Evolutionary conservation across 2,888 invertebrate species (phyloP).

Genomic region (Mimachlamys varia): DNA sequence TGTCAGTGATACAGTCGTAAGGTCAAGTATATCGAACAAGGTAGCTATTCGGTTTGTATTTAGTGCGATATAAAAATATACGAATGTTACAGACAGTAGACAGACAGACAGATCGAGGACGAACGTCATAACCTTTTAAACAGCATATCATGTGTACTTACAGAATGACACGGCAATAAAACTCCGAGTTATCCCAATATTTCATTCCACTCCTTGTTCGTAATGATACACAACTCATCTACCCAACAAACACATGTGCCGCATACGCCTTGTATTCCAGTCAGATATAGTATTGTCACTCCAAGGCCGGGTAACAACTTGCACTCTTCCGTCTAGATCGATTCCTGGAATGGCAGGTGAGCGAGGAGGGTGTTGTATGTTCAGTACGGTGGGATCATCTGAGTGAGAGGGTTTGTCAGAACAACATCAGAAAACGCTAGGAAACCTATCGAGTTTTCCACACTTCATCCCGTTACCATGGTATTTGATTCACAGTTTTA

Average conservation of each 20-base stretch:
- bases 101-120: no score
- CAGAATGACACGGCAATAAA: background rate
- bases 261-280: background rate
- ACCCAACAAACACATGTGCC: background rate
- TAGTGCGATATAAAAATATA: no score
- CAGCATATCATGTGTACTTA: background rate
- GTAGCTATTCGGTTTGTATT: no score
- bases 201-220: background rate
- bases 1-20: background rate
- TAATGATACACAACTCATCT: background rate
- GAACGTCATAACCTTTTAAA: no score
- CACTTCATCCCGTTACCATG: constrained; percentile 29
- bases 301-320: background rate
- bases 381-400: background rate
- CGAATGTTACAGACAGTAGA: no score
- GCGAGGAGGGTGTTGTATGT: background rate
- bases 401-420: background rate
- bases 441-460: background rate
- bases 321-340: background rate
- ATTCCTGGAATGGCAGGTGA: background rate
- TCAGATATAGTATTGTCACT: background rate
- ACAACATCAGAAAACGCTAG: background rate
- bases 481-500: constrained; percentile 20
- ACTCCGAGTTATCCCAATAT: background rate
- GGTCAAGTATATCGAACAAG: background rate